Evolutionary conservation across 2,113 vertebrate genomes (phyloP).

Genomic region (Porphyrio hochstetteri): DNA sequence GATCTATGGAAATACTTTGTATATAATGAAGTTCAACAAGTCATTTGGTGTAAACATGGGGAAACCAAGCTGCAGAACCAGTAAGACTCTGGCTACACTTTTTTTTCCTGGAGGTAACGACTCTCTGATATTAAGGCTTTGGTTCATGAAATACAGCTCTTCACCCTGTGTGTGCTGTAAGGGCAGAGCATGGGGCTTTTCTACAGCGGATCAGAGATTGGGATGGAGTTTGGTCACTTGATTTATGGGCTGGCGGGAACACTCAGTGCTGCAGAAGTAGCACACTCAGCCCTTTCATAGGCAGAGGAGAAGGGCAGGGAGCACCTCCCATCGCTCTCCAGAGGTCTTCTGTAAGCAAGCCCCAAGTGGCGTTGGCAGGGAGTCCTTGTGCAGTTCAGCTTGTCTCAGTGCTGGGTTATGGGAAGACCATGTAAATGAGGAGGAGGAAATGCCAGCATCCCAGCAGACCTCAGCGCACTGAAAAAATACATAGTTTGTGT

Average conservation of each 20-base stretch:
- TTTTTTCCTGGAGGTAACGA: conserved; percentile 12
- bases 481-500: conserved; percentile 50
- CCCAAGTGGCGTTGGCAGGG: conserved; percentile 9
- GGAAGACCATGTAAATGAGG: conserved; percentile 55
- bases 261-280: conserved; percentile 35
- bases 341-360: conserved; percentile 27
- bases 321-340: not conserved
- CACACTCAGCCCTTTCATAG: conserved; percentile 61
- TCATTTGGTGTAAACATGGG: conserved; percentile 54
- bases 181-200: conserved; percentile 32
- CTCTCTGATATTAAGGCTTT: conserved; percentile 43
- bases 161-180: not conserved
- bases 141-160: conserved; percentile 50
- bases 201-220: conserved; percentile 6
- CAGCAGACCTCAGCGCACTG: not conserved
- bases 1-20: conserved; percentile 85
- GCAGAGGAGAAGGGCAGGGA: conserved; percentile 27
- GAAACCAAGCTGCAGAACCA: conserved; percentile 53
- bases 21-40: conserved; percentile 76
- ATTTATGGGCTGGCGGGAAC: conserved; percentile 50
- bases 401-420: conserved; percentile 21
- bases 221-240: conserved; percentile 33
- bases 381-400: conserved; percentile 35
- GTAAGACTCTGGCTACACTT: not conserved
- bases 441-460: conserved; percentile 43